Evolutionary conservation across 2,797 vertebrate genomes (phyloP), one percentile per base, ranked within the genome.

Genomic region (Protonibea diacanthus): DNA sequence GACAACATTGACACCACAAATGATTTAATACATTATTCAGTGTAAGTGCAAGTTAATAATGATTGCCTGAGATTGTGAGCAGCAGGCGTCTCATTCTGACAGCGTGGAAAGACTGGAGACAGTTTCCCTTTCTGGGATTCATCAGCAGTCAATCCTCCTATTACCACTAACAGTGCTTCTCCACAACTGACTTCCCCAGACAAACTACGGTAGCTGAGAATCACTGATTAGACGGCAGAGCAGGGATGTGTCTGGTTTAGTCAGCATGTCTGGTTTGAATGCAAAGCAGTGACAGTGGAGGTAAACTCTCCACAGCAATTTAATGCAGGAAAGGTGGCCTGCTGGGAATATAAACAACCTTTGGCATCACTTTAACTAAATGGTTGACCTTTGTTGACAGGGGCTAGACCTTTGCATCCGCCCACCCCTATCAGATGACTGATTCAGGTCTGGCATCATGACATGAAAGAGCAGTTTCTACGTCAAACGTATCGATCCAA

Each of bases 211-310:
- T 3, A 3, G 44, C 81, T 83, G 53, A 52, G 71, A 74, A 44
- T 75, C 71, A 48, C 59, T 55, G 78, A 83, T 75, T 75, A 78
- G 76, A 74, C 74, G 3, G 61, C 40, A 5, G 76, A 71, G 40
- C 58, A 18, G 74, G 75, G 69, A 77, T 5, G 25, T 60, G 81
- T 77, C 78, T 77, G 60, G 2, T 75, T 71, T 27, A 78, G 71
- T 85, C 88, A 76, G 83, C 74, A 65, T 25, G 85, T 80, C 78
- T 84, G 76, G 69, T 12, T 45, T 61, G 47, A 55, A 87, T 83
- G 80, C 70, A 82, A 86, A 90, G 68, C 79, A 75, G 55, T 14
- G 45, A 53, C 18, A 38, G 15, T 23, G 25, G 62, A 59, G 58
- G 38, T 23, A 58, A 77, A 79, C 58, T 21, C 74, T 59, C 29